Base-by-base conservation (phyloP, 1,140 invertebrate species). In the Drosophila willistoni region DNA sequence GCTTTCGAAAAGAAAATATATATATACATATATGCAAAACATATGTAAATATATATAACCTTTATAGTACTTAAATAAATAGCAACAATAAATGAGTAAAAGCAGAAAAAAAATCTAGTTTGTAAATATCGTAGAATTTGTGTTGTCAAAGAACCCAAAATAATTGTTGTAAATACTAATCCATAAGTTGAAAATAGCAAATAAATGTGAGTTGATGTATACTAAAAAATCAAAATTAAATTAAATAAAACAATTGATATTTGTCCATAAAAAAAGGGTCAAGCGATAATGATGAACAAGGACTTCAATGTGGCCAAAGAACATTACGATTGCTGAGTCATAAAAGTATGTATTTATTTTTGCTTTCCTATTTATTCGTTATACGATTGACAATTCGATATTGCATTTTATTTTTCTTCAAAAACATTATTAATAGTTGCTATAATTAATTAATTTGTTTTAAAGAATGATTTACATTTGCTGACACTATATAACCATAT, bases 131-230 rank as follows among this genome's bases (percentile, higher is more conserved):
- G 14, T 34, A 36, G 47, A 22, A 9, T 19, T 9, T 14, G 10
- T 65, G 41, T 12, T 54, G 71, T 33, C 42, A 67, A 77, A 60
- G 73, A 83, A 60, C 63, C 79, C 79, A 80, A 84, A 68, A 57
- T 73, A 67, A 76, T 61, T 73, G 67, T 78, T 86, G 82, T 81
- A 85, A 63, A 33, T 62, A 59, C 55, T 39, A 39, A 44, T n/a
- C 47, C 42, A 17, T 64, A 77, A 71, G 51, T 69, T 59, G 63
- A 84, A 51, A 41, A 54, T 51, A 89, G 44, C 70, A 73, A 73
- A 39, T 87, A 73, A 79, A 87, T 77, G 79, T 87, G 72, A 87
- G 64, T 86, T 73, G 42, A 86, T 86, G 82, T 86, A 86, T 75
- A 86, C 82, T 68, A 51, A 59, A 33, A 70, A 44, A 64, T 29